Conservation (phyloP, 2,888 invertebrate species). For the Melanostoma mellinum region DNA sequence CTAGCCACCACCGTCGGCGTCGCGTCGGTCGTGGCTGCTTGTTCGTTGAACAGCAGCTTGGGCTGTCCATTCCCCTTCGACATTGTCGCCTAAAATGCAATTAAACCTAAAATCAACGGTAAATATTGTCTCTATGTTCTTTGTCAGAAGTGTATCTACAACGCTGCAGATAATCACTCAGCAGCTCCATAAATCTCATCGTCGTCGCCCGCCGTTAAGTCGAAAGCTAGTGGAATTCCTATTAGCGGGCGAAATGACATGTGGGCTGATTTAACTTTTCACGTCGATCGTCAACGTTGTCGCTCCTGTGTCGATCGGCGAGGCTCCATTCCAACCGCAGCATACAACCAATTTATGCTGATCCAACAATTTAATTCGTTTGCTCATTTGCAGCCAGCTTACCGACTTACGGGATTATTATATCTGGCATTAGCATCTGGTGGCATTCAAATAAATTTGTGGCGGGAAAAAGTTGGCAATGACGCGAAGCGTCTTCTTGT, state of each 20-base stretch:
- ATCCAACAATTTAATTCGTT: slow-evolving; percentile 65
- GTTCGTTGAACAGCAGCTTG: background rate
- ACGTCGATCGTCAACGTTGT: background rate
- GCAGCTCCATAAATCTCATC: slow-evolving; percentile 66
- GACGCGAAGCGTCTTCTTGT: slow-evolving; percentile 49
- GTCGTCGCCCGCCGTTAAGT: background rate
- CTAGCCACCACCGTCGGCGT: slow-evolving; percentile 33
- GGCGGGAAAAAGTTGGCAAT: slow-evolving; percentile 37
- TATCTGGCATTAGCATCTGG: slow-evolving; percentile 71
- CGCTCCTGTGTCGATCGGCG: slow-evolving; percentile 19
- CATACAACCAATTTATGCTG: slow-evolving; percentile 50
- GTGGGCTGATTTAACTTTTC: slow-evolving; percentile 45
- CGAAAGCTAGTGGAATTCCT: slow-evolving; percentile 52
- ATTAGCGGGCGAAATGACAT: slow-evolving; percentile 50
- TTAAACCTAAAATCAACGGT: slow-evolving; percentile 60
- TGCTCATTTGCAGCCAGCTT: slow-evolving; percentile 20
- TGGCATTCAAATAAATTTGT: slow-evolving; percentile 69
- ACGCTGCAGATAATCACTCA: slow-evolving; percentile 64
- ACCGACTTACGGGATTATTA: slow-evolving; percentile 51
- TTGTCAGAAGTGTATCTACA: slow-evolving; percentile 29
- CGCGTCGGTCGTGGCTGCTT: slow-evolving; percentile 8
- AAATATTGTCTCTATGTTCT: slow-evolving; percentile 66
- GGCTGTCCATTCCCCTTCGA: slow-evolving; percentile 17
- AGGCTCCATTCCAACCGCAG: slow-evolving; percentile 4
- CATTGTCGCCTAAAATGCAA: slow-evolving; percentile 45